Evolutionary conservation across 1,140 invertebrate genomes (phyloP).

Genomic region (Cepaea nemoralis): DNA sequence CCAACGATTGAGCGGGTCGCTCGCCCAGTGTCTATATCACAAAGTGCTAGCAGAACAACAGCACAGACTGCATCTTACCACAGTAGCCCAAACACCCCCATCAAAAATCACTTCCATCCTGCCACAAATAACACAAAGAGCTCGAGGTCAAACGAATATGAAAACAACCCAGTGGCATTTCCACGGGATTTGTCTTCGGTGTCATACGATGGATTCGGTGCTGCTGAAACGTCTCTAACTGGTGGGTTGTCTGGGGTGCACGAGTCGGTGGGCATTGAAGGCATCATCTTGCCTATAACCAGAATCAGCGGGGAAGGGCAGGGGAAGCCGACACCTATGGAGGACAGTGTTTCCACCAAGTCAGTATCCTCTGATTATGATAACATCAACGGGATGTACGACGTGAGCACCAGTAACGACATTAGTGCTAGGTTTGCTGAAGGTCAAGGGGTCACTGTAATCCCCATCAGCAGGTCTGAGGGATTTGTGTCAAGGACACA

Average conservation of each 20-base stretch:
- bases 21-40: neutral
- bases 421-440: neutral
- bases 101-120: neutral
- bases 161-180: neutral
- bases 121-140: neutral
- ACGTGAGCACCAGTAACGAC: neutral
- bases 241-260: neutral
- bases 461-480: constrained; percentile 62
- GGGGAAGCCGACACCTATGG: constrained; percentile 31
- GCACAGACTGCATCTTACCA: neutral
- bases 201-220: neutral
- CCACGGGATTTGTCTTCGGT: neutral
- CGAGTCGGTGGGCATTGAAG: neutral
- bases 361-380: constrained; percentile 64
- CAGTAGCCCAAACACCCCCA: neutral
- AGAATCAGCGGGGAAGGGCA: constrained; percentile 13
- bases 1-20: neutral
- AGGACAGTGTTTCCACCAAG: constrained; percentile 49
- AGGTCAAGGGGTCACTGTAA: neutral
- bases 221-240: neutral
- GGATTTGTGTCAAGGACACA: constrained; percentile 45
- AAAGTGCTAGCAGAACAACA: neutral
- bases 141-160: neutral
- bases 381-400: constrained; percentile 55
- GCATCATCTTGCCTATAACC: constrained; percentile 10